These are phyloP conservation scores for Pecten maximus DNA, from an alignment of 2,888 invertebrate species.

Conservation along the genomic window DNA sequence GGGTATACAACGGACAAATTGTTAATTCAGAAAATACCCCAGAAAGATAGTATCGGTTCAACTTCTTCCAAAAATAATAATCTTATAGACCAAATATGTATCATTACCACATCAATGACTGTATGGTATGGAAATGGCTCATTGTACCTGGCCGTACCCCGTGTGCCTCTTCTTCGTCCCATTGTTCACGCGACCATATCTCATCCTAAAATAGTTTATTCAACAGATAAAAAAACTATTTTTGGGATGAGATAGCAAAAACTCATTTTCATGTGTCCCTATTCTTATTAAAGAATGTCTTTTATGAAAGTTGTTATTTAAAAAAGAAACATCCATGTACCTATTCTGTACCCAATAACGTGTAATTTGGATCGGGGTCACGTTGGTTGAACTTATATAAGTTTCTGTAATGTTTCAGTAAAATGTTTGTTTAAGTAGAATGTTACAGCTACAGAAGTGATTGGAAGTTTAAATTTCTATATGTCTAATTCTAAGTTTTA, in stretches of 20 bases:
- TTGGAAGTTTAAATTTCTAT: no score
- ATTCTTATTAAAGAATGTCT: no score
- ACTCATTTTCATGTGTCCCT: background rate
- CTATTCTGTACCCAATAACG: no score
- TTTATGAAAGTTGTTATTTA: no score
- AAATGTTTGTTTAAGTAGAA: no score
- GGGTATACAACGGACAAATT: background rate
- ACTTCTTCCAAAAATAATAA: background rate
- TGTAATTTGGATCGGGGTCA: no score
- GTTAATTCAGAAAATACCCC: background rate
- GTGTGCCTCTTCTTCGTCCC: background rate
- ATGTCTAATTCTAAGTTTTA: no score
- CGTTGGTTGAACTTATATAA: no score
- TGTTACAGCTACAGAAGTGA: no score
- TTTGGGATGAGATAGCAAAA: background rate
- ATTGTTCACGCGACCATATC: background rate
- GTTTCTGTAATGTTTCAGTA: no score
- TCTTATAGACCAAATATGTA: background rate
- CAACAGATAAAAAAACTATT: background rate
- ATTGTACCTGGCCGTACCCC: background rate
- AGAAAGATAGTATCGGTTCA: background rate
- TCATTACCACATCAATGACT: background rate
- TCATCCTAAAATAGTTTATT: background rate
- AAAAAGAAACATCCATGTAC: no score
- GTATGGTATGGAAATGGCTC: background rate